Percentiles rank a stretch among this genome's conserved stretches.
phyloP scores from a whole-genome alignment of 2,888 invertebrate species.

The Microplitis deprimator region DNA sequence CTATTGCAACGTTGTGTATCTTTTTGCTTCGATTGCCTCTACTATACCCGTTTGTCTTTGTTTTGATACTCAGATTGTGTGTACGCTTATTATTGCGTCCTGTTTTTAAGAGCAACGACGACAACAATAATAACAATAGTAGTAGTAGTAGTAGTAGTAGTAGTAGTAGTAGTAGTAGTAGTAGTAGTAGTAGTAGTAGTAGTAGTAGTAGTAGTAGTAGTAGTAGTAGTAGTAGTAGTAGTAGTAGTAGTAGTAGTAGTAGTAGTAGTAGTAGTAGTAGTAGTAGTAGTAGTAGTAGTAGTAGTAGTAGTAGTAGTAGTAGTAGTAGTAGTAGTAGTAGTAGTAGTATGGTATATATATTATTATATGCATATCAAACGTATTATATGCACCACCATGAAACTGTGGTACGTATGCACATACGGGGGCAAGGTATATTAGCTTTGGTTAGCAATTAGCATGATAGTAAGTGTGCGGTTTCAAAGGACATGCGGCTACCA shows the following conservation, averaged over 20 bases:
- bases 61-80: not conserved
- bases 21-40: not conserved
- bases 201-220: too few species aligned
- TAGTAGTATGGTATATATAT: too few species aligned
- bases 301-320: too few species aligned
- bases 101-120: not conserved
- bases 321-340: too few species aligned
- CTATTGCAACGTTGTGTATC: slow-evolving; percentile 3
- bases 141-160: not conserved
- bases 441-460: slow-evolving; percentile 52
- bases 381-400: slow-evolving; percentile 13
- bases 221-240: too few species aligned
- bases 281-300: too few species aligned
- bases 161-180: too few species aligned
- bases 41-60: slow-evolving; percentile 8
- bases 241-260: too few species aligned
- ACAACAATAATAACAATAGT: not conserved
- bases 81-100: not conserved
- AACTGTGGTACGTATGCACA: slow-evolving; percentile 43
- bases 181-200: too few species aligned
- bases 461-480: slow-evolving; percentile 33
- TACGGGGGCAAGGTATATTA: slow-evolving; percentile 45
- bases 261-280: too few species aligned
- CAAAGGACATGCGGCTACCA: slow-evolving; percentile 31
- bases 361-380: not conserved